Base-by-base conservation (phyloP, 2,888 invertebrate genomes). In the Agapostemon virescens region DNA sequence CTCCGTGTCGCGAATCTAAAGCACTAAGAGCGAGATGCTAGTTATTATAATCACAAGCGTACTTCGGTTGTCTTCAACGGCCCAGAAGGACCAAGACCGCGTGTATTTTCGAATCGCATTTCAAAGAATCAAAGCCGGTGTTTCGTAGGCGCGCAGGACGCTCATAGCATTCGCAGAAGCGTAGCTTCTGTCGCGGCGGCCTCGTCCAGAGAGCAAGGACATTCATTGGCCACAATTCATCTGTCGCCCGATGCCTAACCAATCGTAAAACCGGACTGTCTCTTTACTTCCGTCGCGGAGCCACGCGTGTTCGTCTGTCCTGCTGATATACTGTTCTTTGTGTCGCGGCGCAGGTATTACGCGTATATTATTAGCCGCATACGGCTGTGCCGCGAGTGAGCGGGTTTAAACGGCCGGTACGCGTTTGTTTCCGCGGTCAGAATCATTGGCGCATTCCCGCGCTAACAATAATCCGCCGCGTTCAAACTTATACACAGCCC, bases 141-240 rank as follows among this genome's bases (percentile, higher is more conserved):
- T 52, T 2, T 58, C 45, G 30, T 40, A 81, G 70, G 49, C 36
- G 64, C 66, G 69, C 63, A 38, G n/a, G 45, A 40, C 74, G 74
- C 73, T 82, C 76, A 23, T 78, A 69, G 69, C 63, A 74, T 71
- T 84, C 78, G 78, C 80, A 85, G 75, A 81, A 81, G 79, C 69
- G 55, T 73, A 75, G 77, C 78, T 81, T 69, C 74, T 72, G 80
- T 81, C 76, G 77, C 49, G 71, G 64, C 75, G 82, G 84, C 83
- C 86, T 86, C 86, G 85, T 85, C 83, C 79, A 79, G 83, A 69
- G 81, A 85, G 84, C 86, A 86, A 86, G 86, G 86, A 85, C 85
- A 86, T 82, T 82, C 85, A 86, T 86, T 82, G 86, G 86, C 82
- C 82, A 85, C 86, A 79, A 85, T 86, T 86, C 85, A 86, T 85